Conservation (phyloP, 1,140 invertebrate species). For the Drosophila busckii region DNA sequence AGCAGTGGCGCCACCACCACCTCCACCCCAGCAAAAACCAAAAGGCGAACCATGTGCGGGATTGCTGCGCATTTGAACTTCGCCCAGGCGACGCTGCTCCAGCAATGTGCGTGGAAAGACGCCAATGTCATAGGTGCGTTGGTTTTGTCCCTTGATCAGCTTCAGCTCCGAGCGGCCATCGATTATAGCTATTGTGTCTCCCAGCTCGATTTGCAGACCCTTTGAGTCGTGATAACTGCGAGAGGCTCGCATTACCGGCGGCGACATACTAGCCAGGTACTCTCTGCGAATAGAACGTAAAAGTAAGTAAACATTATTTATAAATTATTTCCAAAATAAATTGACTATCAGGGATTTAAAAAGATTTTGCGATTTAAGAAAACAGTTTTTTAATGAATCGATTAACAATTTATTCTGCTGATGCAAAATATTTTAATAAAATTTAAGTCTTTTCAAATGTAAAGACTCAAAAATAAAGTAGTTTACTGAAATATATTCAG, state of each 20-base stretch:
- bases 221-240: conserved; percentile 85
- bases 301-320: too few species aligned
- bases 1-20: conserved; percentile 82
- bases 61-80: conserved; percentile 48
- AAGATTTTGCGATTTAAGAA: too few species aligned
- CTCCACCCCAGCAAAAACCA: conserved; percentile 92
- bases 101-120: conserved; percentile 82
- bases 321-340: too few species aligned
- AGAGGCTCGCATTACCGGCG: conserved; percentile 84
- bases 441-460: too few species aligned
- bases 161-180: conserved; percentile 94
- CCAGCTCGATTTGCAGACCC: conserved; percentile 88
- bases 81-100: conserved; percentile 51
- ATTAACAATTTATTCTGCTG: too few species aligned
- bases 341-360: too few species aligned
- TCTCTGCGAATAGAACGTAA: conserved; percentile 79
- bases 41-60: conserved; percentile 82
- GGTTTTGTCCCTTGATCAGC: conserved; percentile 98
- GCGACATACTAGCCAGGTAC: conserved; percentile 85
- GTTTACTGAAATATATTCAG: too few species aligned
- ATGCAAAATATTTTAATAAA: too few species aligned
- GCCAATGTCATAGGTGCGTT: conserved; percentile 92
- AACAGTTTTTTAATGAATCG: too few species aligned
- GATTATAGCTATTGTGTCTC: conserved; percentile 94
- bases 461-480: too few species aligned